Percentiles rank a stretch among this genome's conserved stretches.
These are phyloP conservation scores for Pterostichus madidus DNA, from an alignment of 2,888 invertebrate species.

Conservation along the genomic window DNA sequence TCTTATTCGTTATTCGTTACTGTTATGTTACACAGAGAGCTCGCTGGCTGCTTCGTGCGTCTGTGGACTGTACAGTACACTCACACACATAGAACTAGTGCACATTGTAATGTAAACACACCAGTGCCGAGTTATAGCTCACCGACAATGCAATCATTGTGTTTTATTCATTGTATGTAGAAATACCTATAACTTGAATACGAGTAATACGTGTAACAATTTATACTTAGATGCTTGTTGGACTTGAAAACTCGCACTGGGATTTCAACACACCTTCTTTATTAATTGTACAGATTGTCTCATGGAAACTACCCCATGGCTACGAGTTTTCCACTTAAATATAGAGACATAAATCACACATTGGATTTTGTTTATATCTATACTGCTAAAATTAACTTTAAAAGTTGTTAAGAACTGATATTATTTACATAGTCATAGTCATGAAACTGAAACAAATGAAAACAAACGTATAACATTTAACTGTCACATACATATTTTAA, in stretches of 20 bases:
- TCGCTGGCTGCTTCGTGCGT: conserved; percentile 6
- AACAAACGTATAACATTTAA: too few relatives aligned
- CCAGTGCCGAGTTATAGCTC: conserved; percentile 12
- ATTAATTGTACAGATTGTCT: too few relatives aligned
- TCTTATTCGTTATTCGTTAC: conserved; percentile 13
- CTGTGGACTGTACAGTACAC: background rate
- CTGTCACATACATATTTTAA: too few relatives aligned
- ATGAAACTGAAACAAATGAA: too few relatives aligned
- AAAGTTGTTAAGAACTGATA: too few relatives aligned
- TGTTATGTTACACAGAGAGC: background rate
- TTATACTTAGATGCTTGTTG: background rate
- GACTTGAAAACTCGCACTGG: background rate
- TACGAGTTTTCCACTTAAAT: too few relatives aligned
- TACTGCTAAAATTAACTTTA: too few relatives aligned
- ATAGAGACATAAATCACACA: too few relatives aligned
- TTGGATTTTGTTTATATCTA: too few relatives aligned
- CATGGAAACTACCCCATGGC: too few relatives aligned
- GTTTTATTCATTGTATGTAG: conserved; percentile 44
- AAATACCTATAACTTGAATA: conserved; percentile 43
- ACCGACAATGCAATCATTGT: conserved; percentile 42
- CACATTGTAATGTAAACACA: conserved; percentile 47
- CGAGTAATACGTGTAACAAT: background rate
- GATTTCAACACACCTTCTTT: too few relatives aligned
- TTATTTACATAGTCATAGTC: too few relatives aligned
- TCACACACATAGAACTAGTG: background rate